Conservation (phyloP, 2,113 vertebrate genomes). For the Pachycephala philippinensis region DNA sequence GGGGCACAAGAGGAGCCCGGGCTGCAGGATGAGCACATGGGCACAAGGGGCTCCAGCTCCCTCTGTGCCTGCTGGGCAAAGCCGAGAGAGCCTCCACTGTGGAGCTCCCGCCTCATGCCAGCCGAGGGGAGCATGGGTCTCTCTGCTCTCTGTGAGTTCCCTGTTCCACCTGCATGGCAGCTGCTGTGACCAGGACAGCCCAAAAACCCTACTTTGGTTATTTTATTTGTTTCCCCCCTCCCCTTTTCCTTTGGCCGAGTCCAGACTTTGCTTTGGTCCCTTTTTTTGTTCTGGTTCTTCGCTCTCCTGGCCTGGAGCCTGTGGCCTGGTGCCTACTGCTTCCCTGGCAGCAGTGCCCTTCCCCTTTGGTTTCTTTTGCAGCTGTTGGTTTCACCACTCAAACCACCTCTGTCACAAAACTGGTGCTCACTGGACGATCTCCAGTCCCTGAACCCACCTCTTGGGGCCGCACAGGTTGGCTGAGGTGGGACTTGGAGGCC, state of each 20-base stretch:
- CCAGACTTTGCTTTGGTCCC: slow-evolving; percentile 51
- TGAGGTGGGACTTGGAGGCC: neutral
- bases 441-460: slow-evolving; percentile 42
- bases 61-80: fast-evolving
- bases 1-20: neutral
- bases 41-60: fast-evolving
- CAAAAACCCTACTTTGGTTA: slow-evolving; percentile 51
- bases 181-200: neutral
- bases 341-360: neutral
- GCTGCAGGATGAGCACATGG: fast-evolving
- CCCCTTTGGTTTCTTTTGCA: neutral
- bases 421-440: slow-evolving; percentile 66
- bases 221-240: slow-evolving; percentile 5
- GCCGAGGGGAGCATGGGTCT: neutral
- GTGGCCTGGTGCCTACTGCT: neutral
- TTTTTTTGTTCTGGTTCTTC: slow-evolving; percentile 19
- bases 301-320: neutral
- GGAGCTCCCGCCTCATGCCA: fast-evolving
- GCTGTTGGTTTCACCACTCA: slow-evolving; percentile 17
- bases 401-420: slow-evolving; percentile 43
- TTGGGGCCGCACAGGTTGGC: neutral
- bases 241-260: slow-evolving; percentile 12
- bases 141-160: neutral
- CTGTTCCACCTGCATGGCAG: slow-evolving; percentile 9
- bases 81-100: fast-evolving